Evolutionary conservation across 2,113 vertebrate species (phyloP), one percentile per base, ranked within the genome.

Genomic region (Polypterus bichir): DNA sequence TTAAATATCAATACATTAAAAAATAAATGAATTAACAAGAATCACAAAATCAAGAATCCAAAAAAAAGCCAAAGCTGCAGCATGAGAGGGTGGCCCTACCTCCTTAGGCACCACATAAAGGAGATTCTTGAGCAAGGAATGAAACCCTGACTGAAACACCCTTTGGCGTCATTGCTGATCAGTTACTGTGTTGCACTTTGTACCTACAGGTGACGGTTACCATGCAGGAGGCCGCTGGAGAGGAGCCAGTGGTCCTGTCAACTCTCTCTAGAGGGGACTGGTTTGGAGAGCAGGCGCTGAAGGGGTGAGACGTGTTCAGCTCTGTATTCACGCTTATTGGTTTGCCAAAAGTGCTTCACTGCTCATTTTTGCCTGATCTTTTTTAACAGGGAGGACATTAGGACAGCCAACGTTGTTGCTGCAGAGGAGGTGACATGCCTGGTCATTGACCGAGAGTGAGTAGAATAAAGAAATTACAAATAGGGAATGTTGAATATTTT

Each of bases 231-330:
- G 54, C 62, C 0, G 68, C 70, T n/a, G 64, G 57, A 10, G 84
- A 79, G 7, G 81, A 85, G 60, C 73, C 73, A 51, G 59, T 57
- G 0, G 57, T 75, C 27, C 68, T 84, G 44, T 77, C 70, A 10
- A 64, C 68, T 59, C 78, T 88, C 6, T 78, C 73, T 9, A 75
- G 76, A 61, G 73, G 71, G 58, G 73, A 81, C 51, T 83, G 85
- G 77, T 88, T 88, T 71, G 86, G 83, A 68, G 86, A 87, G 69
- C 77, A 77, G 65, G 74, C 77, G 63, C 73, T 83, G 44, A 76
- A 70, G 68, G 79, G 82, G 85, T 86, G 68, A 76, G 74, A 49
- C 45, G 62, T 27, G 27, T 27, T 27, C 1, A 27, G 27, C 27
- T 27, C 27, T 27, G 27, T 27, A 27, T 27, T 27, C 27, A 27